Percentiles rank a stretch among this genome's conserved stretches.
Evolutionary conservation across 1,140 invertebrate species (phyloP).

Genomic region (Bombus ignitus): DNA sequence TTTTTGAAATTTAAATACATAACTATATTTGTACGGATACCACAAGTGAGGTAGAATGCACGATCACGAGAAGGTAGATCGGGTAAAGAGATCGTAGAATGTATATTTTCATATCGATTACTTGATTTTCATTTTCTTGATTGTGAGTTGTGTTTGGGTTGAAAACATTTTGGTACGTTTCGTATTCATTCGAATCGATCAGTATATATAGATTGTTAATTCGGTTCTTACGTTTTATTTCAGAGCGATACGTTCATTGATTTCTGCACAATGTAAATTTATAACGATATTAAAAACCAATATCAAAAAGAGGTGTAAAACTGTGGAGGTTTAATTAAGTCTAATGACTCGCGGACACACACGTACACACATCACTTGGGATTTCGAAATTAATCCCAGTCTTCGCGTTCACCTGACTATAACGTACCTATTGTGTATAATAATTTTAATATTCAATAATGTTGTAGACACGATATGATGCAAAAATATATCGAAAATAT

Average conservation of each 20-base stretch:
- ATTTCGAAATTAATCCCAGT: constrained; percentile 18
- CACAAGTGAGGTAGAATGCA: neutral
- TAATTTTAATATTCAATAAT: neutral
- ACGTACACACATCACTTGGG: neutral
- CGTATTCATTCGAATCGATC: neutral
- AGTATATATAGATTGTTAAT: neutral
- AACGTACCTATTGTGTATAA: neutral
- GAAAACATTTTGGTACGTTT: neutral
- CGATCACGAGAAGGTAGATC: neutral
- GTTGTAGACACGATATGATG: neutral
- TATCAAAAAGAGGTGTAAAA: constrained; percentile 18
- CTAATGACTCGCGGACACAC: neutral
- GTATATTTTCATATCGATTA: neutral
- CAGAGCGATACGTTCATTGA: neutral
- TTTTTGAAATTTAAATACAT: neutral
- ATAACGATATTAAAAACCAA: constrained; percentile 1
- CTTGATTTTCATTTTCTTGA: neutral
- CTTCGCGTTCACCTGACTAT: neutral
- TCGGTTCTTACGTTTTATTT: constrained; percentile 9
- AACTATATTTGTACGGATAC: neutral
- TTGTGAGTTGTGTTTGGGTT: neutral
- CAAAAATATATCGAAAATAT: neutral
- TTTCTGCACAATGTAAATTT: constrained; percentile 14
- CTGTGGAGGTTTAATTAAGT: constrained; percentile 19
- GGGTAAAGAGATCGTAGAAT: neutral